Conservation (phyloP, 2,113 vertebrate species). For the Lycaon pictus region DNA sequence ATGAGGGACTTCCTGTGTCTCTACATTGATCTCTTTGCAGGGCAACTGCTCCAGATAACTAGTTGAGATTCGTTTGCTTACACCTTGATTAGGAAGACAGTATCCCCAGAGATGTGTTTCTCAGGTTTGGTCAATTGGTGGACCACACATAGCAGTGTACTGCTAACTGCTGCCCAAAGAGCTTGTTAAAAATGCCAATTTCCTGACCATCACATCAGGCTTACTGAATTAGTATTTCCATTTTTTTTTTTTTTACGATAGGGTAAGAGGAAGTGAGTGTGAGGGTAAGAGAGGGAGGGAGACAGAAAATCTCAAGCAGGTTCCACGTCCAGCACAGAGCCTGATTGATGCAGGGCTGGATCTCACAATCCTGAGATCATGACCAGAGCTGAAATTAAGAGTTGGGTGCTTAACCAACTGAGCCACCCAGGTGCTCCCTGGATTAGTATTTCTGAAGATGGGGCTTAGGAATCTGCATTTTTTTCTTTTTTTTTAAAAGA, state of each 20-base stretch:
- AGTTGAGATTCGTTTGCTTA: not conserved
- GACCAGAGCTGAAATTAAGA: not conserved
- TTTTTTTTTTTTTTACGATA: not conserved
- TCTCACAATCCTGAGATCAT: not conserved
- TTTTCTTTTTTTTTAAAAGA: too few species aligned
- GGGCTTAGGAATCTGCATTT: conserved; percentile 18
- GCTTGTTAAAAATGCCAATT: conserved; percentile 43
- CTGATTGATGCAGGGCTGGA: not conserved
- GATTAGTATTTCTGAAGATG: conserved; percentile 36
- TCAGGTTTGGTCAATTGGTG: not conserved
- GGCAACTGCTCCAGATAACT: not conserved
- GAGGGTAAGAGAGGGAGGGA: not conserved
- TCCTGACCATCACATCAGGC: not conserved
- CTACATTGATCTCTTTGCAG: not conserved
- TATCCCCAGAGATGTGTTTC: conserved; percentile 20
- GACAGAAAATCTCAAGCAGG: not conserved
- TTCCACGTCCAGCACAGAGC: not conserved
- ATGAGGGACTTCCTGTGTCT: not conserved
- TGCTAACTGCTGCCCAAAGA: not conserved
- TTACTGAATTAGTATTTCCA: not conserved
- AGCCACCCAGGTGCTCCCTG: not conserved
- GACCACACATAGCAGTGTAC: not conserved
- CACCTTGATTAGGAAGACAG: conserved; percentile 51
- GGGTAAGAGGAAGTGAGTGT: not conserved
- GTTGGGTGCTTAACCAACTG: not conserved